These are phyloP conservation scores for Osmerus eperlanus DNA, from an alignment of 2,113 vertebrate species.

Conservation along the genomic window DNA sequence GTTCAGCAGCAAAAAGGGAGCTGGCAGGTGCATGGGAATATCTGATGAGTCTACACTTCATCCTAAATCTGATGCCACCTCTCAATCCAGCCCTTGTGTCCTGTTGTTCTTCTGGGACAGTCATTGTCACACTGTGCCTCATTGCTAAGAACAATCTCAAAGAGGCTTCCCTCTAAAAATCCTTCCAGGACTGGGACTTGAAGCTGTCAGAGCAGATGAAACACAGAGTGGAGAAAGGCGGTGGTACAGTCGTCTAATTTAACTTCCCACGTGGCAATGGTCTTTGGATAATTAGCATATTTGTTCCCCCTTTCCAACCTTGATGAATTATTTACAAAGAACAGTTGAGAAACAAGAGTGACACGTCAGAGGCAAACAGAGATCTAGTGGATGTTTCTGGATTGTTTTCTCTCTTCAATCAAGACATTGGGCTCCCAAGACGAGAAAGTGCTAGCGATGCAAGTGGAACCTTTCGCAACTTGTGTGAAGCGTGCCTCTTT, in stretches of 20 bases:
- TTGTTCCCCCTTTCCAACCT: not conserved
- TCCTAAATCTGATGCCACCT: not conserved
- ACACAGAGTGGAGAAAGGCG: not conserved
- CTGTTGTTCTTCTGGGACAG: not conserved
- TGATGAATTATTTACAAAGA: conserved; percentile 27
- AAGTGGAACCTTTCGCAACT: not conserved
- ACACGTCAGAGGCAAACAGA: not conserved
- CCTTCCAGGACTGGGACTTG: not conserved
- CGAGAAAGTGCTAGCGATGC: not conserved
- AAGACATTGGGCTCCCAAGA: not conserved
- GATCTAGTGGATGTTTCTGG: not conserved
- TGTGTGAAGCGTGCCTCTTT: not conserved
- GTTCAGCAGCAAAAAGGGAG: too few relatives aligned
- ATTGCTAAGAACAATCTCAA: not conserved
- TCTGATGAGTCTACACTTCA: too few relatives aligned
- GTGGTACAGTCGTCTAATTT: not conserved
- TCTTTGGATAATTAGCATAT: conserved; percentile 8
- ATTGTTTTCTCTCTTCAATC: not conserved
- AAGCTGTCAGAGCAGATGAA: not conserved
- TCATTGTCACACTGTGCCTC: not conserved
- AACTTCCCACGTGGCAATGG: conserved; percentile 9
- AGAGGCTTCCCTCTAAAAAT: not conserved
- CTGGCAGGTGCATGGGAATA: too few relatives aligned
- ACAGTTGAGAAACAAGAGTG: conserved; percentile 7
- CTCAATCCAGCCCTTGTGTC: not conserved